These are phyloP conservation scores for Eupleurogrammus muticus DNA, from an alignment of 2,797 vertebrate genomes.

Conservation along the genomic window DNA sequence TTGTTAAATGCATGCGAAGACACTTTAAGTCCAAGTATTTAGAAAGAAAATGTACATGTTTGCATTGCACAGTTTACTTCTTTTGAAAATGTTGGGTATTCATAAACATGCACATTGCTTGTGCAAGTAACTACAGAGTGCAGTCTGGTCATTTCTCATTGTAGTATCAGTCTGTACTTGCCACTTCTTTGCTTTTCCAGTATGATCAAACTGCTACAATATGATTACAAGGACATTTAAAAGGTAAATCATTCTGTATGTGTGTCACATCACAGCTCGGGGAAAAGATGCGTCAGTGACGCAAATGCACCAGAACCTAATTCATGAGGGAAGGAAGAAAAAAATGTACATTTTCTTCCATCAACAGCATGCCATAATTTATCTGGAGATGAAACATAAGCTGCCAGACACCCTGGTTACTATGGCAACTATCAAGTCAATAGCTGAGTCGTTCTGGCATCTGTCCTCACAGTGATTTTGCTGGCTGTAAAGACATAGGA, in stretches of 20 bases:
- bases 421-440: constrained; percentile 82
- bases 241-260: constrained; percentile 68
- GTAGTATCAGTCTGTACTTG: no score
- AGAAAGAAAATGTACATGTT: no score
- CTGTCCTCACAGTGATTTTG: constrained; percentile 68
- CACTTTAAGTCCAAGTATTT: no score
- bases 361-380: constrained; percentile 75
- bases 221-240: constrained; percentile 60
- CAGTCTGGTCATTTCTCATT: neutral
- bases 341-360: constrained; percentile 64
- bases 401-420: constrained; percentile 77
- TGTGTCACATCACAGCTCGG: constrained; percentile 73
- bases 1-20: no score
- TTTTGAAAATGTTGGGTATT: neutral
- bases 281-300: constrained; percentile 72
- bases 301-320: constrained; percentile 78
- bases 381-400: constrained; percentile 83
- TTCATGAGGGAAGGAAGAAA: constrained; percentile 36
- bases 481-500: constrained; percentile 70
- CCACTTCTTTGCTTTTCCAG: neutral
- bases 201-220: constrained; percentile 25
- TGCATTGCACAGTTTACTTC: no score
- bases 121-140: neutral
- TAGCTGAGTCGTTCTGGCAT: constrained; percentile 77
- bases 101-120: neutral